phyloP scores from a whole-genome alignment of 2,797 vertebrate species.

The Hypotaenidia okinawae region DNA sequence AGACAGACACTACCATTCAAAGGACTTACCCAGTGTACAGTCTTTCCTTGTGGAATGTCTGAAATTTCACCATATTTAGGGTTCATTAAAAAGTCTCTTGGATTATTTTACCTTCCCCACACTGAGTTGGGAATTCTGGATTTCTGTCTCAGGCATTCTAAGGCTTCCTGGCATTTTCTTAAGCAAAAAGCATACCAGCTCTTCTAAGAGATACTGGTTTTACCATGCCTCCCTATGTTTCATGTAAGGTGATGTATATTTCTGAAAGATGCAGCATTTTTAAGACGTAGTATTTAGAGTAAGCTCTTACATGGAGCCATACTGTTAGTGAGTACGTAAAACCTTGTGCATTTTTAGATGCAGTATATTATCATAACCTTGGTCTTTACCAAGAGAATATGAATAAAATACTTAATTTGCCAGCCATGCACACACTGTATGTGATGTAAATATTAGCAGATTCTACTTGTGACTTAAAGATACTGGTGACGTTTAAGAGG shows the following conservation, averaged over 20 bases:
- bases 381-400: neutral
- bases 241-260: neutral
- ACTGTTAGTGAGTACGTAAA: neutral
- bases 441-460: neutral
- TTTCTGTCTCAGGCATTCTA: neutral
- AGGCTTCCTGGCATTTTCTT: neutral
- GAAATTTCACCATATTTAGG: neutral
- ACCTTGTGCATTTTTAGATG: neutral
- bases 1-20: neutral
- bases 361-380: neutral
- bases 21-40: neutral
- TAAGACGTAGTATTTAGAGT: neutral
- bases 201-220: neutral
- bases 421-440: neutral
- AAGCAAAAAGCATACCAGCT: neutral
- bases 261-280: neutral
- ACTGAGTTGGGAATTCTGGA: neutral
- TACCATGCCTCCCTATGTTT: neutral
- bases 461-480: neutral
- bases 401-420: neutral
- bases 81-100: neutral
- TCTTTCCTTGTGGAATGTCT: neutral
- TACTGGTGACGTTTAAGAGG: neutral
- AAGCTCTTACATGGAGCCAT: neutral
- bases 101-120: neutral